phyloP scores from a whole-genome alignment of 2,797 vertebrate genomes.

The Salarias fasciatus region DNA sequence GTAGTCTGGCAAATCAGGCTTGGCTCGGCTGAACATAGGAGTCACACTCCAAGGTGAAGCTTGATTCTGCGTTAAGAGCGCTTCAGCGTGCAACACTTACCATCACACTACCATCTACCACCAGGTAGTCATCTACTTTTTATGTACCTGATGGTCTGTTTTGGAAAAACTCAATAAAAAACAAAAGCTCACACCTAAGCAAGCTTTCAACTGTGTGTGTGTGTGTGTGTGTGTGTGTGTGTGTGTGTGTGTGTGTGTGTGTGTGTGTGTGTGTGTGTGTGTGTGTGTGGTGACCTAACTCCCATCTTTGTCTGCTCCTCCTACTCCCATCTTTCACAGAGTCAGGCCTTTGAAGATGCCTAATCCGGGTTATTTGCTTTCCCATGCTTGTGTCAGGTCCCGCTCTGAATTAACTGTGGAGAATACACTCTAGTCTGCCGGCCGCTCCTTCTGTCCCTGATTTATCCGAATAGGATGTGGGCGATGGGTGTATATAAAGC shows the following conservation, averaged over 20 bases:
- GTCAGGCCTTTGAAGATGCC: conserved; percentile 78
- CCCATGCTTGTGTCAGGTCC: conserved; percentile 81
- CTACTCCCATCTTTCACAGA: conserved; percentile 76
- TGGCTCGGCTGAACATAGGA: conserved; percentile 27
- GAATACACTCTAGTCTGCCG: conserved; percentile 71
- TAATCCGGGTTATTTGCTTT: conserved; percentile 86
- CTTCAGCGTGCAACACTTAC: conserved; percentile 49
- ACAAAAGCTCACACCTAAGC: conserved; percentile 48
- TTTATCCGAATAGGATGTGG: conserved; percentile 84
- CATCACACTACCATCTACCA: conserved; percentile 24
- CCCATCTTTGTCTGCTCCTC: conserved; percentile 76
- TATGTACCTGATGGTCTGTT: conserved; percentile 26
- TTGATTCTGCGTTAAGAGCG: conserved; percentile 57
- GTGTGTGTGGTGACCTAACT: conserved; percentile 43
- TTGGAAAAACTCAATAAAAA: conserved; percentile 35
- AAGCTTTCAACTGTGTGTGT: conserved; percentile 40
- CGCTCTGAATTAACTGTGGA: conserved; percentile 78
- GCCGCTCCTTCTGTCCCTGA: conserved; percentile 73
- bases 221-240: conserved; percentile 27
- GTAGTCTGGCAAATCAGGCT: conserved; percentile 35
- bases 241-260: conserved; percentile 22
- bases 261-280: conserved; percentile 22
- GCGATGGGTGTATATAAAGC: conserved; percentile 77
- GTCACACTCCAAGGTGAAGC: conserved; percentile 49
- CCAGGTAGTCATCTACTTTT: no score